Conservation (phyloP, 2,888 invertebrate species). For the Bombyx huttoni region DNA sequence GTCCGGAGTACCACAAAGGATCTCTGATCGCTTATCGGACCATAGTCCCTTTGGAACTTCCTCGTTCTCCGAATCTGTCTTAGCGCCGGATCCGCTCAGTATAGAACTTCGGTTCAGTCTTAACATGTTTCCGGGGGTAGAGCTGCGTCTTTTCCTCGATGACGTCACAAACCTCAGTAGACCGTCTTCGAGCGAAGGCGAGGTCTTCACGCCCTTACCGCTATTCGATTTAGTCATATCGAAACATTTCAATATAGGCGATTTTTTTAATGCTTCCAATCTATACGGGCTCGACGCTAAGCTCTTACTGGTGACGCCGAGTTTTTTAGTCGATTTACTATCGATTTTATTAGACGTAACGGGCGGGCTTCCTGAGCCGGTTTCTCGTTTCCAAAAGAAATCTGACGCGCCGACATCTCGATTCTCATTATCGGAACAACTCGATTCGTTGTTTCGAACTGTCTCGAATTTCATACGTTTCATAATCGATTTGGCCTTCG, state of each 20-base stretch:
- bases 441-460: constrained; percentile 21
- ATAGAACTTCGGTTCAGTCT: constrained; percentile 26
- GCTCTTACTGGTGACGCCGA: constrained; percentile 26
- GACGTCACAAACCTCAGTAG: constrained; percentile 29
- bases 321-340: constrained; percentile 6
- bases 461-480: constrained; percentile 39
- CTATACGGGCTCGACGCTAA: constrained; percentile 39
- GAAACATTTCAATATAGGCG: constrained; percentile 34
- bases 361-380: constrained; percentile 13
- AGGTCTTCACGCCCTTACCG: constrained; percentile 17
- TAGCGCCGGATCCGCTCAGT: constrained; percentile 34
- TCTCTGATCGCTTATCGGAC: constrained; percentile 17
- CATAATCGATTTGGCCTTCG: background rate
- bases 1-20: constrained; percentile 43
- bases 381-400: constrained; percentile 30
- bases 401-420: constrained; percentile 30
- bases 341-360: constrained; percentile 22
- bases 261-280: constrained; percentile 23
- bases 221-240: constrained; percentile 33
- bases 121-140: constrained; percentile 33
- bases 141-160: constrained; percentile 43
- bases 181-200: constrained; percentile 34
- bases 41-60: constrained; percentile 18
- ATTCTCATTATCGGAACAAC: constrained; percentile 24
- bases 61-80: constrained; percentile 53